Evolutionary conservation across 2,797 vertebrate species (phyloP).

Genomic region (Phoeniculus purpureus): DNA sequence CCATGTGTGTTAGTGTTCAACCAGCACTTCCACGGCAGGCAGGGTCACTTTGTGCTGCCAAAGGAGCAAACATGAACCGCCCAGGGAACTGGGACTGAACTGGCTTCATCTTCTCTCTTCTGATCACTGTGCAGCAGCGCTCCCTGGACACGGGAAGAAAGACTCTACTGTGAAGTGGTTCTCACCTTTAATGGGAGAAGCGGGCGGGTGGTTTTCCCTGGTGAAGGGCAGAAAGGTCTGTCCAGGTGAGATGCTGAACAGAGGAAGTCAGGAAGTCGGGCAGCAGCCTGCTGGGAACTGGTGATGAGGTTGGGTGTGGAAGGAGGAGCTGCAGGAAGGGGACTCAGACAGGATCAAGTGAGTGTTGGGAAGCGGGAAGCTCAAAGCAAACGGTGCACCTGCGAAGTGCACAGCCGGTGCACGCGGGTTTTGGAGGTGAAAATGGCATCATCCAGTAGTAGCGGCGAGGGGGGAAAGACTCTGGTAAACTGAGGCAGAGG

Average conservation of each 20-base stretch:
- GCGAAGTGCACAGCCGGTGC: background rate
- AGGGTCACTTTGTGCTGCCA: background rate
- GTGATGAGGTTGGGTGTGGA: background rate
- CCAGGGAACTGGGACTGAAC: background rate
- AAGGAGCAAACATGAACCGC: background rate
- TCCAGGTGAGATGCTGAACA: background rate
- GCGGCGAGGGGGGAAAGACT: background rate
- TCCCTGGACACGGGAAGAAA: background rate
- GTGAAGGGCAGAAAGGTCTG: background rate
- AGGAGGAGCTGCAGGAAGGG: background rate
- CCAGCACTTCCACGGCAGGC: background rate
- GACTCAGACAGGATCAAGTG: background rate
- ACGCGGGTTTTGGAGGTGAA: background rate
- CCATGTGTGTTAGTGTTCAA: too few relatives aligned
- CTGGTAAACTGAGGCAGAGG: background rate
- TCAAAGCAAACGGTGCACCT: background rate
- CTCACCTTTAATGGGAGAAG: background rate
- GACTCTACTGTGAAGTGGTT: background rate
- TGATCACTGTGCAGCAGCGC: background rate
- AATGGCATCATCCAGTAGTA: background rate
- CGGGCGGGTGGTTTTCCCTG: background rate
- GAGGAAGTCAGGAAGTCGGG: background rate
- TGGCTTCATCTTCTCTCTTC: background rate
- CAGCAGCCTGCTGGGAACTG: background rate
- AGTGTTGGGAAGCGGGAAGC: background rate